phyloP scores from a whole-genome alignment of 2,888 invertebrate species.

The Gandaritis pyraliata region DNA sequence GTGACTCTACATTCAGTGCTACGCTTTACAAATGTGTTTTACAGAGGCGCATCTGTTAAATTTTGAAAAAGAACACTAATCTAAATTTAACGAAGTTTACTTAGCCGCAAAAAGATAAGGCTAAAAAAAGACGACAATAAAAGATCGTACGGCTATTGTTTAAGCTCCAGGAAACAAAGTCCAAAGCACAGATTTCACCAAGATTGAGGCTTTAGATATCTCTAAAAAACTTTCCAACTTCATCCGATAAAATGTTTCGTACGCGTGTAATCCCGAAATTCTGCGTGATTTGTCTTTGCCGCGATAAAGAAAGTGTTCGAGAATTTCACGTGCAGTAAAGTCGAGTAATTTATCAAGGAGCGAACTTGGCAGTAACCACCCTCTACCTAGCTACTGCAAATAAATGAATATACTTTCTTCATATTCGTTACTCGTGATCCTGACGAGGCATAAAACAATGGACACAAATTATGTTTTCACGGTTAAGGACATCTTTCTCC shows the following conservation, averaged over 20 bases:
- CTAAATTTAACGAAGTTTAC: too few species aligned
- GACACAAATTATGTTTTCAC: slow-evolving; percentile 51
- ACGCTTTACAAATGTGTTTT: slow-evolving; percentile 18
- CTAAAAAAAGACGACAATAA: not conserved
- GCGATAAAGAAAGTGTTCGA: slow-evolving; percentile 59
- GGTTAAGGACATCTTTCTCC: slow-evolving; percentile 56
- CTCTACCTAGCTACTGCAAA: slow-evolving; percentile 20
- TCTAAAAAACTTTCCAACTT: slow-evolving; percentile 63
- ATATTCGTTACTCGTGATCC: slow-evolving; percentile 42
- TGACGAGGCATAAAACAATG: slow-evolving; percentile 49
- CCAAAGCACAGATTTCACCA: slow-evolving; percentile 63
- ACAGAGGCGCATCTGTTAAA: slow-evolving; percentile 11
- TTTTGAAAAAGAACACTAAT: not conserved
- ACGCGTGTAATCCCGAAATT: slow-evolving; percentile 72
- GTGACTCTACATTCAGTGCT: slow-evolving; percentile 35
- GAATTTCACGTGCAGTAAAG: slow-evolving; percentile 53
- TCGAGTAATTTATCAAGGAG: slow-evolving; percentile 48
- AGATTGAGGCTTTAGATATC: slow-evolving; percentile 73
- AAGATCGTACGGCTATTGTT: slow-evolving; percentile 50
- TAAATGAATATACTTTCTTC: slow-evolving; percentile 46
- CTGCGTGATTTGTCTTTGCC: slow-evolving; percentile 71
- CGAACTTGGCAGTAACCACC: slow-evolving; percentile 37
- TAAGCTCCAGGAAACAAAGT: slow-evolving; percentile 67
- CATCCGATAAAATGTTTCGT: slow-evolving; percentile 75
- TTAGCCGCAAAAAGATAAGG: too few species aligned